phyloP scores from a whole-genome alignment of 92 coral and sea anemone species.

The Epizoanthus fatuus region DNA sequence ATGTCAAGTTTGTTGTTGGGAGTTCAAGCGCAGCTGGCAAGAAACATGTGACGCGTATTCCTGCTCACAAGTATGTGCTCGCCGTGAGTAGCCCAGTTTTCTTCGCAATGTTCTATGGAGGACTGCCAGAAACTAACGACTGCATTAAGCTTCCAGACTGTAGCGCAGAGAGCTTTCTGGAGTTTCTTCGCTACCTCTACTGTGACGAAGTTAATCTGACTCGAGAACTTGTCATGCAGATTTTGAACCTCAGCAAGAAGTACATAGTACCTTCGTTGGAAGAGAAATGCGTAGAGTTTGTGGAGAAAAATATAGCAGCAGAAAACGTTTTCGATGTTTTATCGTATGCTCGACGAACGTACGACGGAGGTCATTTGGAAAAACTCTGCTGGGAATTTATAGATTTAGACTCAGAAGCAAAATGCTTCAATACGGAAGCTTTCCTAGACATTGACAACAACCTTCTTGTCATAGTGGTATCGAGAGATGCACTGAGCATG shows the following conservation, averaged over 20 bases:
- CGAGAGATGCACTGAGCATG: slow-evolving; percentile 74
- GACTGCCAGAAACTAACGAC: slow-evolving; percentile 52
- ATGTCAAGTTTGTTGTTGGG: slow-evolving; percentile 68
- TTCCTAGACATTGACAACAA: slow-evolving; percentile 62
- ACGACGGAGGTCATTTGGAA: slow-evolving; percentile 72
- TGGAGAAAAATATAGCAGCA: slow-evolving; percentile 72
- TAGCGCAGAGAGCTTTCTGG: slow-evolving; percentile 76
- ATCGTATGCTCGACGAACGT: slow-evolving; percentile 64
- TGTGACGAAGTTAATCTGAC: slow-evolving; percentile 79
- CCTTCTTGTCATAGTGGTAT: slow-evolving; percentile 58
- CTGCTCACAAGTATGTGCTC: slow-evolving; percentile 85
- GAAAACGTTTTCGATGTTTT: slow-evolving; percentile 72
- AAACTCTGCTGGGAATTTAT: slow-evolving; percentile 80
- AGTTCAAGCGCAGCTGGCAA: neutral
- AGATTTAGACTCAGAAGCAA: slow-evolving; percentile 71
- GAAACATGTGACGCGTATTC: slow-evolving; percentile 50
- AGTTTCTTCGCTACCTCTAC: slow-evolving; percentile 82
- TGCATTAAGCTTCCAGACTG: slow-evolving; percentile 79
- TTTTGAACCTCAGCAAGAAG: slow-evolving; percentile 79
- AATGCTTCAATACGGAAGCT: slow-evolving; percentile 59
- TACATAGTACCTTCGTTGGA: slow-evolving; percentile 81
- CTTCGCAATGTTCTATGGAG: slow-evolving; percentile 81
- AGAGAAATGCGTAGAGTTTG: slow-evolving; percentile 62
- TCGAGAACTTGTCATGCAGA: slow-evolving; percentile 63
- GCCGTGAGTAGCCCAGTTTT: slow-evolving; percentile 90